Conservation (phyloP, 2,888 invertebrate species). For the Eupeodes latifasciatus region DNA sequence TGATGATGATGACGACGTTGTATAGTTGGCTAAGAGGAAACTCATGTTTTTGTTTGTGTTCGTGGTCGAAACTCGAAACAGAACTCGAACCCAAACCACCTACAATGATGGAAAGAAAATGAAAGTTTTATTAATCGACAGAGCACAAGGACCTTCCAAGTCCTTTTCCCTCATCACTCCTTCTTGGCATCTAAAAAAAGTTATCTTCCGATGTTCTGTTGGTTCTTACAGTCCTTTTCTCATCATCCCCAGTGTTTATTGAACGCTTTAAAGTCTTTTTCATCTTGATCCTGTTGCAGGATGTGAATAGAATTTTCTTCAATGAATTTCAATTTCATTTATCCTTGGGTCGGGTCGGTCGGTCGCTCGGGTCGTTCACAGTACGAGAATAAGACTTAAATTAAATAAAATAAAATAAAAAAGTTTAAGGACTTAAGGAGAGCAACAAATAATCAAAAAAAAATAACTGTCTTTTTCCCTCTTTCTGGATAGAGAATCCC, state of each 20-base stretch:
- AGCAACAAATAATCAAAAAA: constrained; percentile 39
- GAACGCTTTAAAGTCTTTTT: constrained; percentile 58
- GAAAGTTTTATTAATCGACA: constrained; percentile 75
- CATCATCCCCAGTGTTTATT: constrained; percentile 43
- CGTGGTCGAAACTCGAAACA: constrained; percentile 18
- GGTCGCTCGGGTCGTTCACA: constrained; percentile 65
- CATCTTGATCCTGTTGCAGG: constrained; percentile 62
- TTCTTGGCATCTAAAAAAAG: too few species aligned
- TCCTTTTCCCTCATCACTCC: not conserved
- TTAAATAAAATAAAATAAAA: constrained; percentile 63
- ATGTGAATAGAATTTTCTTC: constrained; percentile 73
- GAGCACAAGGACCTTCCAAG: constrained; percentile 45
- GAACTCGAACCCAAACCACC: not conserved
- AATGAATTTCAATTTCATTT: constrained; percentile 76
- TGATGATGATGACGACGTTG: constrained; percentile 8
- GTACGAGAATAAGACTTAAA: constrained; percentile 61
- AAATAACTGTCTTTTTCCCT: too few species aligned
- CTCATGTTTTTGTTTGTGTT: constrained; percentile 29
- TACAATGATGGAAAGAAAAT: constrained; percentile 53
- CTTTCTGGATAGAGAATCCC: constrained; percentile 26
- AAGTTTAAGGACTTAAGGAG: constrained; percentile 13
- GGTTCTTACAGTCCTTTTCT: constrained; percentile 5
- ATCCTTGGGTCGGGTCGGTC: constrained; percentile 73
- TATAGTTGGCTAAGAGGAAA: constrained; percentile 13
- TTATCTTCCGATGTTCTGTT: constrained; percentile 2